Evolutionary conservation across 2,797 vertebrate genomes (phyloP).

Genomic region (Gallirallus australis): DNA sequence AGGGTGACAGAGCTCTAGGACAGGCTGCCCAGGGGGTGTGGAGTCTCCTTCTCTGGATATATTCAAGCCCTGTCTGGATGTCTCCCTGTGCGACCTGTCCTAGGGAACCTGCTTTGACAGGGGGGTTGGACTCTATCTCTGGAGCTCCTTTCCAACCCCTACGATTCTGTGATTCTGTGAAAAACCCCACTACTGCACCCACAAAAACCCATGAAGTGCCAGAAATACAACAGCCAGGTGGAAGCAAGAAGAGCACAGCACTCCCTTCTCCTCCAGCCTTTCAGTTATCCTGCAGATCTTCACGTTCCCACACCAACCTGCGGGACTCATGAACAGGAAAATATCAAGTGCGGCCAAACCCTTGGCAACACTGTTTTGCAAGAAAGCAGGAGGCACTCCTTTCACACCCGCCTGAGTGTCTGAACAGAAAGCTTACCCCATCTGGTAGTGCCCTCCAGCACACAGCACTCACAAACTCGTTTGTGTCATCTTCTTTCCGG

Average conservation of each 20-base stretch:
- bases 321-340: background rate
- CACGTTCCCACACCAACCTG: accelerated
- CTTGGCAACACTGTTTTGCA: background rate
- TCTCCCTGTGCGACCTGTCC: too few relatives aligned
- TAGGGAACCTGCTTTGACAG: too few relatives aligned
- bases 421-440: slow-evolving; percentile 85
- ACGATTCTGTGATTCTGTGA: background rate
- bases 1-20: too few relatives aligned
- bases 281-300: background rate
- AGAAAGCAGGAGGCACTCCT: background rate
- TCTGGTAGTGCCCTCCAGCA: slow-evolving; percentile 98
- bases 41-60: too few relatives aligned
- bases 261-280: background rate
- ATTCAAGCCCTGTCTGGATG: too few relatives aligned
- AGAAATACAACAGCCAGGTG: background rate
- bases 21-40: too few relatives aligned
- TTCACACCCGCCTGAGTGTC: background rate
- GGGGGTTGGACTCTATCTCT: too few relatives aligned
- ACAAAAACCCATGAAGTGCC: background rate
- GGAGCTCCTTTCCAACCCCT: too few relatives aligned
- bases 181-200: background rate
- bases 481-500: slow-evolving; percentile 98
- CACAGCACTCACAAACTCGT: slow-evolving; percentile 98
- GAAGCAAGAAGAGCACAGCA: background rate
- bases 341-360: background rate